Conservation (phyloP, 2,888 invertebrate species). For the Augochlorella aurata region DNA sequence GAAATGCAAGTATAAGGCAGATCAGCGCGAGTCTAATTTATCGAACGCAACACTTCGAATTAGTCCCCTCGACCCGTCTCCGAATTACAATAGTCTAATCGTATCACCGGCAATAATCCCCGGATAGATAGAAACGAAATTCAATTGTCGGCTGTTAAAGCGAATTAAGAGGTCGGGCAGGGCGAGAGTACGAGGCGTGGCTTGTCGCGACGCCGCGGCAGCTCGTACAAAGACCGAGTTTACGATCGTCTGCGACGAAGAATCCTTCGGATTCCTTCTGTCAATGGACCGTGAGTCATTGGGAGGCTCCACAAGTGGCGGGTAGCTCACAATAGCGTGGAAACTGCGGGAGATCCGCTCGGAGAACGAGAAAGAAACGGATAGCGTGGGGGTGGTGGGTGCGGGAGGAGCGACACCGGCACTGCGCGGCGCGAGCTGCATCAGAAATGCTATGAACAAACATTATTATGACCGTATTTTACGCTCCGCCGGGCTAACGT, state of each 20-base stretch:
- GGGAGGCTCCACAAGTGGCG: conserved; percentile 53
- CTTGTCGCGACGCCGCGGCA: not conserved
- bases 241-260: not conserved
- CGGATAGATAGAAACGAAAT: too few species aligned
- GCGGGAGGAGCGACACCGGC: conserved; percentile 19
- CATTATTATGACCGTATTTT: conserved; percentile 74
- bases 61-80: too few species aligned
- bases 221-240: not conserved
- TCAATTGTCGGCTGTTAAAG: too few species aligned
- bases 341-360: not conserved
- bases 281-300: conserved; percentile 38
- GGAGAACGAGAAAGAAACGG: conserved; percentile 21
- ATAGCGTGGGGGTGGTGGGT: not conserved
- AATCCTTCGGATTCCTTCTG: conserved; percentile 21
- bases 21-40: too few species aligned
- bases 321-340: conserved; percentile 4
- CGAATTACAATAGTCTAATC: too few species aligned
- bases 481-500: conserved; percentile 70
- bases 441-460: conserved; percentile 62
- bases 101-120: too few species aligned
- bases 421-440: conserved; percentile 27
- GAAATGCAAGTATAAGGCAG: too few species aligned
- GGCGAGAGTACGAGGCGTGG: not conserved
- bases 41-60: too few species aligned
- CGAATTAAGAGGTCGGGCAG: not conserved